A percentile compares a stretch with the other conserved stretches of the same genome.
phyloP scores from a whole-genome alignment of 2,888 invertebrate species.

The Drosophila fulvimacula region DNA sequence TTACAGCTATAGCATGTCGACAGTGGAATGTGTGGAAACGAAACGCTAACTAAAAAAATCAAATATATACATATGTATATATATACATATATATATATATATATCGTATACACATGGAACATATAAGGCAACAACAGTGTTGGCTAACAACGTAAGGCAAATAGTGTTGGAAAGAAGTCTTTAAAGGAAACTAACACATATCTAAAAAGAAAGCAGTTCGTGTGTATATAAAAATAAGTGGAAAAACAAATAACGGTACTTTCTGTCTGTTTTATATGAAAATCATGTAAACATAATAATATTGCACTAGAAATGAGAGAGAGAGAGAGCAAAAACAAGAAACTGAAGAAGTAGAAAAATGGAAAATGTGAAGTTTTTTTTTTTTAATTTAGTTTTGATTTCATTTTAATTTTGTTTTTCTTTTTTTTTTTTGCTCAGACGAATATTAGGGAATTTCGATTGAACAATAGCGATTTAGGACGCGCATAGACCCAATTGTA shows the following conservation, averaged over 20 bases:
- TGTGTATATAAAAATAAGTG: neutral
- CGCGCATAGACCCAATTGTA: conserved; percentile 83
- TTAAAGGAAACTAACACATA: neutral
- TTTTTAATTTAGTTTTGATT: conserved; percentile 15
- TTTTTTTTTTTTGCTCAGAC: conserved; percentile 56
- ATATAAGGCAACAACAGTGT: conserved; percentile 19
- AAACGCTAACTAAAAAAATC: neutral
- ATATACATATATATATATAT: neutral
- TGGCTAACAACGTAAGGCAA: conserved; percentile 25
- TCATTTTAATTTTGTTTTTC: conserved; percentile 7
- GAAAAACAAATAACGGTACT: conserved; percentile 11
- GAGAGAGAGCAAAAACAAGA: neutral
- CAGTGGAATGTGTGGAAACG: conserved; percentile 14
- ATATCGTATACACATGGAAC: neutral
- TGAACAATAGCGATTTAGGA: conserved; percentile 82
- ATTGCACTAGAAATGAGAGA: conserved; percentile 67
- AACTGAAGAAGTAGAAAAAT: conserved; percentile 2
- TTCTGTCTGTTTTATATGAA: conserved; percentile 15
- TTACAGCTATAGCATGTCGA: neutral
- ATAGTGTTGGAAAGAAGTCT: conserved; percentile 5
- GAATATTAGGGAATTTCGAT: conserved; percentile 80
- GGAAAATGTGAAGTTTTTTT: conserved; percentile 23
- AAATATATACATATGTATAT: neutral
- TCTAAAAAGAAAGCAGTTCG: neutral
- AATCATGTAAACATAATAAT: conserved; percentile 45